Conservation (phyloP, 2,113 vertebrate species). For the Pelvicachromis taeniatus region DNA sequence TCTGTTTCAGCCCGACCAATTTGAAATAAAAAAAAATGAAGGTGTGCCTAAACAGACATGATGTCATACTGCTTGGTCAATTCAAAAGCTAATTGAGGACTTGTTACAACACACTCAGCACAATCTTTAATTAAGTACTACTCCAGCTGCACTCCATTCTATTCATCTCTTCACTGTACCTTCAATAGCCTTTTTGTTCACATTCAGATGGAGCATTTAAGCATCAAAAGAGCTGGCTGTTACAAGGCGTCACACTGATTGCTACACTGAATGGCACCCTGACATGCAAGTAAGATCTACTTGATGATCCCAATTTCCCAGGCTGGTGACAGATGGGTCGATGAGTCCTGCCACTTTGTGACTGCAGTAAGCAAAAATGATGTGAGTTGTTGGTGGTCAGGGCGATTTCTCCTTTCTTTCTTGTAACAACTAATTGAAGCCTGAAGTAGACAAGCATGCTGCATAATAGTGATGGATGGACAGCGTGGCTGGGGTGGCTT, state of each 20-base stretch:
- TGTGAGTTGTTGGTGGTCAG: constrained; percentile 18
- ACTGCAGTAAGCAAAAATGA: constrained; percentile 32
- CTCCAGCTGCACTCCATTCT: background rate
- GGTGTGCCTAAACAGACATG: background rate
- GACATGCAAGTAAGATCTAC: background rate
- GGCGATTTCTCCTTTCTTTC: background rate
- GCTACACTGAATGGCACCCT: background rate
- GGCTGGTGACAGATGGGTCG: constrained; percentile 1
- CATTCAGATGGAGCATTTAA: background rate
- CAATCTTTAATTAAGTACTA: background rate
- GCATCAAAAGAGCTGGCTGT: constrained; percentile 8
- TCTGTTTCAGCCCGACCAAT: background rate
- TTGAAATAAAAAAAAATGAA: background rate
- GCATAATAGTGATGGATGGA: constrained; percentile 48
- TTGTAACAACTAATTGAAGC: constrained; percentile 33
- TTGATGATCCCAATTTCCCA: background rate
- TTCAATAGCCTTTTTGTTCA: constrained; percentile 1
- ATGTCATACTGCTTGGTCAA: background rate
- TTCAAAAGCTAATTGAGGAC: constrained; percentile 1
- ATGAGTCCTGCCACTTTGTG: constrained; percentile 2
- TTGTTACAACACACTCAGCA: background rate
- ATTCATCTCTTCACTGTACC: background rate
- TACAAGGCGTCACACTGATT: background rate
- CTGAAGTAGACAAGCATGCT: background rate
- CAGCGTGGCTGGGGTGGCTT: background rate